Evolutionary conservation across 2,113 vertebrate species (phyloP).

Genomic region (Anolis carolinensis): DNA sequence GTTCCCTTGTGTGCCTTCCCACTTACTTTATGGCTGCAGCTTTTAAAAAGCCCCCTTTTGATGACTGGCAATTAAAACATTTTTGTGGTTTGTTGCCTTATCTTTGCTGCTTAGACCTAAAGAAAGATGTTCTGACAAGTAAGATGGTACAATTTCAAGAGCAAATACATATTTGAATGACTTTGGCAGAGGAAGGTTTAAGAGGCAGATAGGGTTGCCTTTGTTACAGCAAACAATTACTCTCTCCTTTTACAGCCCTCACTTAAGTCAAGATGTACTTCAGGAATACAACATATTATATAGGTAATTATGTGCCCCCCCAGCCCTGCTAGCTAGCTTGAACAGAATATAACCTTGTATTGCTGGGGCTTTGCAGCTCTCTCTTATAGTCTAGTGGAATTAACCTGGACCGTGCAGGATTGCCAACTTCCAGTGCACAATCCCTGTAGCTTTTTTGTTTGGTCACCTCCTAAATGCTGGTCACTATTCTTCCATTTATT

Average conservation of each 20-base stretch:
- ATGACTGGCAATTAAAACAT: constrained; percentile 59
- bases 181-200: constrained; percentile 7
- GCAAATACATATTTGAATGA: constrained; percentile 43
- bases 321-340: neutral
- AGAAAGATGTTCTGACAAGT: constrained; percentile 61
- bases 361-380: neutral
- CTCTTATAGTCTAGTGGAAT: neutral
- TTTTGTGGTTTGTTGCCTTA: constrained; percentile 63
- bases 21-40: constrained; percentile 22
- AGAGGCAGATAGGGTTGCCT: neutral
- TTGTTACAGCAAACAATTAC: neutral
- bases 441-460: neutral
- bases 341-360: neutral
- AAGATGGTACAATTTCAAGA: constrained; percentile 38
- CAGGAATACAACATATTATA: neutral
- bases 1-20: constrained; percentile 41
- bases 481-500: neutral
- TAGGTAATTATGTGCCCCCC: neutral
- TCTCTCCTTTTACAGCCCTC: neutral
- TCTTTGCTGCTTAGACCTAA: constrained; percentile 58
- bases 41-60: constrained; percentile 48
- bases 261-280: neutral
- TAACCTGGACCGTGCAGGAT: neutral
- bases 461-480: no score
- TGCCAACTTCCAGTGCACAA: neutral